A percentile compares a stretch with the other conserved stretches of the same genome.
Evolutionary conservation across 30 jellyfish, hydroid and myxozoan species (phyloP).

Genomic region (Cassiopea xamachana): DNA sequence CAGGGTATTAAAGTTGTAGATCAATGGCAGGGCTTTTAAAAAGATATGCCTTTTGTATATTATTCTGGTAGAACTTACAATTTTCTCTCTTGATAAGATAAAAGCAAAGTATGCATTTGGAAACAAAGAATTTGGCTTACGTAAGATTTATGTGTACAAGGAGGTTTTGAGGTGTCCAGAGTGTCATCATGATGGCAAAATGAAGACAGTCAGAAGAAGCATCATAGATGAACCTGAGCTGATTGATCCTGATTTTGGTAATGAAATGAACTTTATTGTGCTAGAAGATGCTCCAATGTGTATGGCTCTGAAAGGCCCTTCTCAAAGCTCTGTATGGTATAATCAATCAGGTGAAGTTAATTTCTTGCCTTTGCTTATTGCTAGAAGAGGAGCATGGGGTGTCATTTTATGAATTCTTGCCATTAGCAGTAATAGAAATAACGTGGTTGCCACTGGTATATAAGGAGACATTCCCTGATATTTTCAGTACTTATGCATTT

Average conservation of each 20-base stretch:
- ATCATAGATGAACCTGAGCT: constrained; percentile 26
- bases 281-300: constrained; percentile 56
- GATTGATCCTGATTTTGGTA: constrained; percentile 77
- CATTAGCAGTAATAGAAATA: too few relatives aligned
- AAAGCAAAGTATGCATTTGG: constrained; percentile 65
- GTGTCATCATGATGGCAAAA: constrained; percentile 29
- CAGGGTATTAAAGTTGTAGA: too few relatives aligned
- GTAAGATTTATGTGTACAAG: constrained; percentile 28
- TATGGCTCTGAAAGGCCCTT: constrained; percentile 64
- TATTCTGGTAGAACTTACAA: not conserved
- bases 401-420: too few relatives aligned
- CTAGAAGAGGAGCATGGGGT: too few relatives aligned
- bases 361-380: too few relatives aligned
- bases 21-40: too few relatives aligned
- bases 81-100: constrained; percentile 12
- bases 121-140: constrained; percentile 65
- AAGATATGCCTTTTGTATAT: too few relatives aligned
- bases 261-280: constrained; percentile 61
- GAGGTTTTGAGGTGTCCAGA: constrained; percentile 64
- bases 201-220: constrained; percentile 2
- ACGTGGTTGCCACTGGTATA: too few relatives aligned
- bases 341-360: constrained; percentile 53
- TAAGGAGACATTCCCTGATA: too few relatives aligned
- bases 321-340: constrained; percentile 71
- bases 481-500: too few relatives aligned